Base-by-base conservation (phyloP, 2,888 invertebrate genomes). In the Drosophila mimica region DNA sequence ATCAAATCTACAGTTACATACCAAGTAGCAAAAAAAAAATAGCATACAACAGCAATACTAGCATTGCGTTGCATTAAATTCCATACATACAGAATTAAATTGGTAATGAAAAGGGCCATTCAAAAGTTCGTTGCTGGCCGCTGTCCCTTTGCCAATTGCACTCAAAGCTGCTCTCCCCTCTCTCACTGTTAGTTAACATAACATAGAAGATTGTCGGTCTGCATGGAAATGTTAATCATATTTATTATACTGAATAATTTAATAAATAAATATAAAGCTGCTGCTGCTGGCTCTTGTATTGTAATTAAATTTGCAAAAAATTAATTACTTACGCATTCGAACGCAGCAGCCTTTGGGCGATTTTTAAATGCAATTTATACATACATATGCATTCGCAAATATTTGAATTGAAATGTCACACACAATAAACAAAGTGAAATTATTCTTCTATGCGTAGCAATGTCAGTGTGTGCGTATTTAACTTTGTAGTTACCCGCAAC, bases 221-320 rank as follows among this genome's bases (percentile, higher is more conserved):
- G n/a, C 36, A 20, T 49, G 25, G 15, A 43, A 51, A 31, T 38
- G 46, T 52, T 48, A 56, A 46, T 34, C 51, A 48, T 51, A 51
- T 48, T 53, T 54, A 20, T 17, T 28, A 40, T 40, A 30, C 30
- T 31, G 20, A 51, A 52, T 51, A n/a, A 11, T 31, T 31, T n/a
- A 15, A 15, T 25, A 46, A 46, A 25, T 46, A 46, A 46, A 46
- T 46, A 25, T 28, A 5, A 5, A 17, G 25, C 43, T 38, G 17
- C 61, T 28, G 53, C 15, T 46, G 63, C 46, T 25, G 43, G 31
- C 36, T 48, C 54, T 48, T 60, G 52, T 38, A 25, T 25, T 69
- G 76, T 83, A 83, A 85, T 79, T 81, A 88, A 76, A 86, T 86
- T 88, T 86, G 51, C 79, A 72, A 79, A 67, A 83, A 88, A 81